These are phyloP conservation scores for Caenorhabditis remanei DNA, from an alignment of 1,140 invertebrate species.

Conservation along the genomic window DNA sequence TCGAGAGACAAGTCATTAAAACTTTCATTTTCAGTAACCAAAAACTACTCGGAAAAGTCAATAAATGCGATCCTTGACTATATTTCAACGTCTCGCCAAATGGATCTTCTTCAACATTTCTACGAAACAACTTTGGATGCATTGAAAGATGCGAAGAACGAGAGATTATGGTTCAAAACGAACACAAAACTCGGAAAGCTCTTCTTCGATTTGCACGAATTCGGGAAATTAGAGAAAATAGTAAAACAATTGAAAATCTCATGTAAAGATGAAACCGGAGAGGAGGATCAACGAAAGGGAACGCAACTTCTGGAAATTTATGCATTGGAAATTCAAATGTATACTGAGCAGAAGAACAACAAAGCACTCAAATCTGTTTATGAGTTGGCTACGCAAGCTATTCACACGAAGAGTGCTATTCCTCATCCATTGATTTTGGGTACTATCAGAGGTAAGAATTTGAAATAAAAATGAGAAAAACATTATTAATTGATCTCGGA, in stretches of 20 bases:
- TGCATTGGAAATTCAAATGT: constrained; percentile 99
- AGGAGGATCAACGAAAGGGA: constrained; percentile 95
- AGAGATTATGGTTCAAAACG: constrained; percentile 99
- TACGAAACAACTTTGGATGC: constrained; percentile 99
- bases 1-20: neutral
- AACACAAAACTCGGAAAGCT: constrained; percentile 98
- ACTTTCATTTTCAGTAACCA: constrained; percentile 85
- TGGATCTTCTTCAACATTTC: constrained; percentile 98
- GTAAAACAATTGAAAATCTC: constrained; percentile 96
- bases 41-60: constrained; percentile 99
- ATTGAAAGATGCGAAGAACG: constrained; percentile 97
- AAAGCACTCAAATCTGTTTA: constrained; percentile 97
- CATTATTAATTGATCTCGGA: too few relatives aligned
- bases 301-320: constrained; percentile 98
- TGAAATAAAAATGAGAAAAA: neutral
- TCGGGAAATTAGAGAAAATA: constrained; percentile 93
- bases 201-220: constrained; percentile 96
- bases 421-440: constrained; percentile 99
- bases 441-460: constrained; percentile 88
- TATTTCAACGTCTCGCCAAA: constrained; percentile 91
- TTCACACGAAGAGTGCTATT: constrained; percentile 94
- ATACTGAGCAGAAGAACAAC: constrained; percentile 99
- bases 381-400: constrained; percentile 90
- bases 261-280: constrained; percentile 98
- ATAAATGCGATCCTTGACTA: constrained; percentile 99